Conservation (phyloP, 2,888 invertebrate genomes). For the Cephus runcator region DNA sequence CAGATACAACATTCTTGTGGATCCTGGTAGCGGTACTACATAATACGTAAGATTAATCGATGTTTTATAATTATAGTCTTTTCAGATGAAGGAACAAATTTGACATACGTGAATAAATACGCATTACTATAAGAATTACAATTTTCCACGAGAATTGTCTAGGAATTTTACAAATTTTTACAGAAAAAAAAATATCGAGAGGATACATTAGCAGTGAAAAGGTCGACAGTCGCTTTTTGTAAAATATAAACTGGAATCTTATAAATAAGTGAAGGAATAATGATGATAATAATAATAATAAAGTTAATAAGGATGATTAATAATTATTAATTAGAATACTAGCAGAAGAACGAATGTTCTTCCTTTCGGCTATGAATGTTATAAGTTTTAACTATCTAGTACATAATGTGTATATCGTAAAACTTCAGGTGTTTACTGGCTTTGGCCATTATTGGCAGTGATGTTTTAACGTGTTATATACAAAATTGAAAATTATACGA, state of each 20-base stretch:
- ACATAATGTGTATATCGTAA: background rate
- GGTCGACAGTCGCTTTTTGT: background rate
- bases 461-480: background rate
- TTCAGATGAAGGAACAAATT: background rate
- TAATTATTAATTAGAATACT: background rate
- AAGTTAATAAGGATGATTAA: background rate
- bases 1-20: background rate
- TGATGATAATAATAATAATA: background rate
- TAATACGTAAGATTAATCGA: background rate
- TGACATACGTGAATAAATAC: background rate
- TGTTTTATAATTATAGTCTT: background rate
- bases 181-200: background rate
- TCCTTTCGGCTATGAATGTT: background rate
- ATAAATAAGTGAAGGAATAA: background rate
- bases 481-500: background rate
- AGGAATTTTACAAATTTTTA: background rate
- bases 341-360: background rate
- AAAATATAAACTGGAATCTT: background rate
- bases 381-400: background rate
- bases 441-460: constrained; percentile 1
- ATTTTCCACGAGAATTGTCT: background rate
- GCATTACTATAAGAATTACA: background rate
- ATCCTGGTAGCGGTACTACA: background rate
- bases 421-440: background rate
- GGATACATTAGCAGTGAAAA: background rate